Conservation (phyloP, 30 jellyfish, hydroid and myxozoan genomes). For the Rhopilema esculentum region DNA sequence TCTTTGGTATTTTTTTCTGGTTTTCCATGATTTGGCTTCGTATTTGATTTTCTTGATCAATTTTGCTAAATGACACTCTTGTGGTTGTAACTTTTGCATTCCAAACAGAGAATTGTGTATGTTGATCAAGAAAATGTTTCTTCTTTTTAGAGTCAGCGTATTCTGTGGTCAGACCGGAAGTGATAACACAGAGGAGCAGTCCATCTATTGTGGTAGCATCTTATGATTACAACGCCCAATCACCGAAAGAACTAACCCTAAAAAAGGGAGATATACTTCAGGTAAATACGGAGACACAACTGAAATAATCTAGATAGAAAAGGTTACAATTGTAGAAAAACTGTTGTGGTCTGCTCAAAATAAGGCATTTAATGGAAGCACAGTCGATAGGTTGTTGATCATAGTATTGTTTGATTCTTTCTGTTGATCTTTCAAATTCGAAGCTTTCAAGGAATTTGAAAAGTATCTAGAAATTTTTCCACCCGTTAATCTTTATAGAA, state of each 20-base stretch:
- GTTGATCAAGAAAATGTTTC: background rate
- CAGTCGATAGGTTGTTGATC: no score
- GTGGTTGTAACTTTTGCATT: background rate
- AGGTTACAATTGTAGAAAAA: background rate
- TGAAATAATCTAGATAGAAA: background rate
- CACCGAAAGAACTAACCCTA: conserved; percentile 73
- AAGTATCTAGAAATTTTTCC: no score
- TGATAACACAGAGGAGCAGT: background rate
- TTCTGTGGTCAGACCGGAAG: background rate
- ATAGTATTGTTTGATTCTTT: no score
- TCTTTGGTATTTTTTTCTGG: no score
- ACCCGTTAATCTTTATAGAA: no score
- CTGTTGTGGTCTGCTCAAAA: no score
- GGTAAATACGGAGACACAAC: conserved; percentile 37
- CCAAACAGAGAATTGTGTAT: no score
- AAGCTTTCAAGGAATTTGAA: no score
- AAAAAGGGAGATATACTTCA: conserved; percentile 79
- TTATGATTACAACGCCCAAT: conserved; percentile 79
- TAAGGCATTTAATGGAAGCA: no score
- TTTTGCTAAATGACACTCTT: background rate
- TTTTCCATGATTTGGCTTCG: no score
- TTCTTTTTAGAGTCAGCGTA: conserved; percentile 41
- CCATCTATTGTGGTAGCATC: conserved; percentile 38
- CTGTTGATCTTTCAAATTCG: no score
- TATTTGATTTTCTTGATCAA: no score